phyloP scores from a whole-genome alignment of 2,888 invertebrate species.

The Campaea margaritaria region DNA sequence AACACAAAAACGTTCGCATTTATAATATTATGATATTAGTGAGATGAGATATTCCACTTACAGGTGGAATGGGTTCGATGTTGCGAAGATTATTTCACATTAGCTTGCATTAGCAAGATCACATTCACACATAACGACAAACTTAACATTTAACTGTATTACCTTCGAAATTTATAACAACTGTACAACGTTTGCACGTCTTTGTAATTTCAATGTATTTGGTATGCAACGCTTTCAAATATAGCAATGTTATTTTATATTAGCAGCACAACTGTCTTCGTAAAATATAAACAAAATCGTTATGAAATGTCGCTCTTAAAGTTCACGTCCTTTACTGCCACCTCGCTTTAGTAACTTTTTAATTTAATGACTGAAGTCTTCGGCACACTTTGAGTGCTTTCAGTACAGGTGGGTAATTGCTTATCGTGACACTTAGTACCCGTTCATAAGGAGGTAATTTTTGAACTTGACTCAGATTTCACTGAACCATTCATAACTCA shows the following conservation, averaged over 20 bases:
- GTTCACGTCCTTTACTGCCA: conserved; percentile 1
- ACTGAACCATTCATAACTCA: background rate
- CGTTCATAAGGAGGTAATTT: background rate
- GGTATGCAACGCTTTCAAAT: background rate
- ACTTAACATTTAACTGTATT: no score
- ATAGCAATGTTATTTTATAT: background rate
- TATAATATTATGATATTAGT: no score
- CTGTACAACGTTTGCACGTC: no score
- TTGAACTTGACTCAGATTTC: background rate
- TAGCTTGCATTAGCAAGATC: no score
- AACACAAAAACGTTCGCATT: no score
- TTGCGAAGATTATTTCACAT: no score
- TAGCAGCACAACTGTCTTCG: background rate
- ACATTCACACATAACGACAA: no score
- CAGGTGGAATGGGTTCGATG: no score
- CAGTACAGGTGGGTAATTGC: conserved; percentile 4
- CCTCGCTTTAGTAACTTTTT: conserved; percentile 2
- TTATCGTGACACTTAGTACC: background rate
- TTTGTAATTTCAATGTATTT: no score
- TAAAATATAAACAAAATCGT: background rate
- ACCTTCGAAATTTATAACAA: no score
- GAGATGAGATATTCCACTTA: no score
- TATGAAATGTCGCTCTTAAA: background rate
- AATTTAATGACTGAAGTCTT: conserved; percentile 12
- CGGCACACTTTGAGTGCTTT: conserved; percentile 1